Evolutionary conservation across 1,140 invertebrate species (phyloP).

Genomic region (Parasteatoda tepidariorum): DNA sequence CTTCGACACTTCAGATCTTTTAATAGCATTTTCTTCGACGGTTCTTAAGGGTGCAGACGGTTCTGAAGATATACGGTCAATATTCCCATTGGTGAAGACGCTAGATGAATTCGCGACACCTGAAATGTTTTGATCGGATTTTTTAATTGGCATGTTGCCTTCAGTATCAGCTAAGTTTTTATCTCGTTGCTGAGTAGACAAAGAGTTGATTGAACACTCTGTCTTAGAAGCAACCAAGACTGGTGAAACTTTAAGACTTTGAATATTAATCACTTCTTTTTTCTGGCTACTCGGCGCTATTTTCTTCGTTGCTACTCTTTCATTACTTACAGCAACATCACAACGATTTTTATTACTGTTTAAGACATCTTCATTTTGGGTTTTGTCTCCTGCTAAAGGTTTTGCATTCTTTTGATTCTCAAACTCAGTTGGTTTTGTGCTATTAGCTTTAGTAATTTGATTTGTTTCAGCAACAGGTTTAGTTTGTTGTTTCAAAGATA

Average conservation of each 20-base stretch:
- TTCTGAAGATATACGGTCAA: slow-evolving; percentile 49
- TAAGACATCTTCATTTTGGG: no score
- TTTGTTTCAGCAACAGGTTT: no score
- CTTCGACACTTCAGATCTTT: background rate
- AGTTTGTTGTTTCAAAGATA: no score
- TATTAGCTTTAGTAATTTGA: no score
- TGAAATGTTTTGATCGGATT: slow-evolving; percentile 36
- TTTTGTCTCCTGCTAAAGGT: no score
- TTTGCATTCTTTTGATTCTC: no score
- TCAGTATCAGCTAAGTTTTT: slow-evolving; percentile 26
- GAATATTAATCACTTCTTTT: background rate
- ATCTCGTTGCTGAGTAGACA: background rate
- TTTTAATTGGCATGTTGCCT: slow-evolving; percentile 59
- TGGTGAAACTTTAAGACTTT: slow-evolving; percentile 3
- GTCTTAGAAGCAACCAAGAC: slow-evolving; percentile 19
- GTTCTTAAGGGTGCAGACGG: slow-evolving; percentile 3
- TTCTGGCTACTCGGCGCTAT: background rate
- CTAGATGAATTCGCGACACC: background rate
- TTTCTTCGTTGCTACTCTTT: background rate
- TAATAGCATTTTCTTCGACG: slow-evolving; percentile 8
- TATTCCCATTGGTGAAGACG: slow-evolving; percentile 18
- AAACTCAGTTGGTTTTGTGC: no score
- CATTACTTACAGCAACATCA: background rate
- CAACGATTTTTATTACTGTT: no score
- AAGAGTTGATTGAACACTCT: slow-evolving; percentile 37